These are phyloP conservation scores for Platyscapa corneri DNA, from an alignment of 1,140 invertebrate species.

Conservation along the genomic window DNA sequence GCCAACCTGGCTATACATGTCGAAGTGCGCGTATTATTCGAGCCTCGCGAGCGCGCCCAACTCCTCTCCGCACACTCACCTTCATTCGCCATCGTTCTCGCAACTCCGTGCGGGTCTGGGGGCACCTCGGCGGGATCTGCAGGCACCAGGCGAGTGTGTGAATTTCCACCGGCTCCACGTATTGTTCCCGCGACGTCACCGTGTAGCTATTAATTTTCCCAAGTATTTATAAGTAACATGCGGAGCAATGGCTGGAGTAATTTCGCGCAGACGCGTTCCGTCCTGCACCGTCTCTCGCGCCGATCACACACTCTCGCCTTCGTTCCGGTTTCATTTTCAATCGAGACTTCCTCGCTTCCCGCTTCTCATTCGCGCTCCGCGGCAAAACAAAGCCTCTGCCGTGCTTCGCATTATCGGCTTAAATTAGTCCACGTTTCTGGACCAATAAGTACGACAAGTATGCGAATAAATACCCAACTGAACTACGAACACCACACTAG, in stretches of 20 bases:
- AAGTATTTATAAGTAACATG: not conserved
- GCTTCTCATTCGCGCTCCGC: too few species aligned
- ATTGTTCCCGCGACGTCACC: constrained; percentile 76
- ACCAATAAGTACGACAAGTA: too few species aligned
- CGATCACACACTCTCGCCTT: too few species aligned
- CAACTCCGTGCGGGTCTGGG: constrained; percentile 78
- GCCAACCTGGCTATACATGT: constrained; percentile 21
- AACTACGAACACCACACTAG: not conserved
- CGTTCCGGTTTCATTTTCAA: too few species aligned
- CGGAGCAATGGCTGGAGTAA: too few species aligned
- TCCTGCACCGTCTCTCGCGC: too few species aligned
- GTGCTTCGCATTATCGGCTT: too few species aligned
- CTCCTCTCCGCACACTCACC: constrained; percentile 55
- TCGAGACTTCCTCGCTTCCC: too few species aligned
- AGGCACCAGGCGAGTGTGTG: constrained; percentile 82
- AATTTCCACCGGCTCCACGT: constrained; percentile 78
- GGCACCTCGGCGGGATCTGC: constrained; percentile 80
- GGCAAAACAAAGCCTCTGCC: too few species aligned
- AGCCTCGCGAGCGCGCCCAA: not conserved
- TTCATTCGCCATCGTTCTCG: constrained; percentile 70
- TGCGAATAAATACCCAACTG: not conserved
- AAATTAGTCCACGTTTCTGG: too few species aligned
- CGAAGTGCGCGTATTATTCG: constrained; percentile 12
- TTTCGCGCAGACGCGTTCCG: too few species aligned
- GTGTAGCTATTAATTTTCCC: constrained; percentile 73